These are phyloP conservation scores for Oryzias celebensis DNA, from an alignment of 2,113 vertebrate species.

Conservation along the genomic window DNA sequence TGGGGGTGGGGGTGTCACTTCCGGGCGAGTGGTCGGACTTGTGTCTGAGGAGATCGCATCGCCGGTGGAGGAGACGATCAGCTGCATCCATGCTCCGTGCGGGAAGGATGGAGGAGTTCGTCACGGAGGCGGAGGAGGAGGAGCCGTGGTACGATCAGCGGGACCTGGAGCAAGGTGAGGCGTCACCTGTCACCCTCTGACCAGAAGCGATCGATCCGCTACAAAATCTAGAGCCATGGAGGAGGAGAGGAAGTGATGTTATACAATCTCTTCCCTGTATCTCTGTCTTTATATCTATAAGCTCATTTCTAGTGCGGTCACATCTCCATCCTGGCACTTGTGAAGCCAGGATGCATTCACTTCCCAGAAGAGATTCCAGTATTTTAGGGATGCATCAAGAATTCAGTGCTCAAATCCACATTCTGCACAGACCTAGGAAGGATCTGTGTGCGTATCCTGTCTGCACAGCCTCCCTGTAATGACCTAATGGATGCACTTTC, in stretches of 20 bases:
- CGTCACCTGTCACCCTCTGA: neutral
- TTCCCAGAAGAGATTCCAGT: no score
- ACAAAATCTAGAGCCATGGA: no score
- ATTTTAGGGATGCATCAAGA: no score
- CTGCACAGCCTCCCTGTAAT: constrained; percentile 3
- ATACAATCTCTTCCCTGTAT: no score
- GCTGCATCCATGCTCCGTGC: constrained; percentile 78
- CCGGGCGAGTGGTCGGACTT: constrained; percentile 44
- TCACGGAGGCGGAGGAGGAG: constrained; percentile 85
- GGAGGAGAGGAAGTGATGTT: no score
- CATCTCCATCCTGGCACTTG: neutral
- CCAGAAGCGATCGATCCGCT: no score
- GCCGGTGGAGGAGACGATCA: constrained; percentile 18
- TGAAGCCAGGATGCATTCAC: no score
- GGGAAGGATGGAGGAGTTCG: constrained; percentile 91
- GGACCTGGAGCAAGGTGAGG: constrained; percentile 93
- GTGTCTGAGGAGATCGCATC: constrained; percentile 17
- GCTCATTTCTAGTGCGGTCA: neutral
- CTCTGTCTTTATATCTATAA: neutral
- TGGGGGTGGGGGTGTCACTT: constrained; percentile 40
- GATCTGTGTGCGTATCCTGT: no score
- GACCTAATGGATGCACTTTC: constrained; percentile 16
- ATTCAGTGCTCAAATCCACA: neutral
- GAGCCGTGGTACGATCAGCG: constrained; percentile 97
- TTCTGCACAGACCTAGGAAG: neutral